A percentile compares a stretch with the other conserved stretches of the same genome.
These are phyloP conservation scores for Caenorhabditis sinica DNA, from an alignment of 2,888 invertebrate species.

Conservation along the genomic window DNA sequence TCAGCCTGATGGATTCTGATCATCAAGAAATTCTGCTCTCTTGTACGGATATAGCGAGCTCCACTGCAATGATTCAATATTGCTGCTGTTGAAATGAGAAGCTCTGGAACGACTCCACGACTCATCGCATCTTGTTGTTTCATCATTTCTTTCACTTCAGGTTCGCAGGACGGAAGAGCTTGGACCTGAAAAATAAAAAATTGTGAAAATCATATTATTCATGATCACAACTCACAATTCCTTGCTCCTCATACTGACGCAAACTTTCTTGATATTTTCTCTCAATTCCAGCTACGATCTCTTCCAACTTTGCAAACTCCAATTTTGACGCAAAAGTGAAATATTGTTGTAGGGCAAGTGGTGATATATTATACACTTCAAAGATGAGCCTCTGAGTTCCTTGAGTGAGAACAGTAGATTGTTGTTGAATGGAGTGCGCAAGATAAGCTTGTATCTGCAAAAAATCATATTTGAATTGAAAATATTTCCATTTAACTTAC, in stretches of 20 bases:
- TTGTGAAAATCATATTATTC: neutral
- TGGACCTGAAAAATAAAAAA: conserved; percentile 22
- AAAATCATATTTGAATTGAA: neutral
- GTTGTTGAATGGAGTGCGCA: neutral
- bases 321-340: conserved; percentile 20
- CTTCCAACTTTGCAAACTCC: neutral
- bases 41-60: neutral
- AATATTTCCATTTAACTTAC: too few relatives aligned
- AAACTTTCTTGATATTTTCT: neutral
- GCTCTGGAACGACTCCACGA: conserved; percentile 28
- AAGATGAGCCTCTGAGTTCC: conserved; percentile 13
- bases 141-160: conserved; percentile 30
- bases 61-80: conserved; percentile 17
- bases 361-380: conserved; percentile 23
- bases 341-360: conserved; percentile 9
- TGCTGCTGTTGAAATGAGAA: conserved; percentile 7
- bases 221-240: conserved; percentile 5
- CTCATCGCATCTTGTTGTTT: conserved; percentile 41
- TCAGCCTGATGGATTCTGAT: conserved; percentile 31
- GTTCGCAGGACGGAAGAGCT: conserved; percentile 1
- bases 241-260: neutral
- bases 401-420: neutral
- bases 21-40: neutral
- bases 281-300: conserved; percentile 7
- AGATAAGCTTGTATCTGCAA: conserved; percentile 56